Base-by-base conservation (phyloP, 2,797 vertebrate species). In the Scolopax rusticola region DNA sequence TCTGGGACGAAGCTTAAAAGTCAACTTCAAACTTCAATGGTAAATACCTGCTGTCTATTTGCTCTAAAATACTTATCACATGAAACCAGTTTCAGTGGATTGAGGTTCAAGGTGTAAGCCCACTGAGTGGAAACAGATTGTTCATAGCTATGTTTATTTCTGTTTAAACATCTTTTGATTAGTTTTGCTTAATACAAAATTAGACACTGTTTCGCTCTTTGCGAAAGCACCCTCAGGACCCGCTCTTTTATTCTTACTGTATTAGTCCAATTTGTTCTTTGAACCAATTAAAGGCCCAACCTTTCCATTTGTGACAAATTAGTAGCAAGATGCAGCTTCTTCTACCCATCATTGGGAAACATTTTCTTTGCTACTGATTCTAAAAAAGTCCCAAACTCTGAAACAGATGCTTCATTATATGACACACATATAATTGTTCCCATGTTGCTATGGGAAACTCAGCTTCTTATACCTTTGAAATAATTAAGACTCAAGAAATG, bases 141-240 rank as follows among this genome's bases (percentile, higher is more conserved):
- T 54, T 84, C 86, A 74, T n/a, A 74, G 56, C 64, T 87, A 74
- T 79, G 40, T 79, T 92, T 84, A 74, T 77, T 94, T 92, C 45
- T 92, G 27, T 75, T 94, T 84, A 83, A 96, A 73, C 2, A n/a
- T 68, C 57, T 92, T 95, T 84, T 95, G 88, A 90, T 96, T 95
- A 91, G 68, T 93, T 95, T 80, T 87, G 36, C 80, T 84, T 93
- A 93, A 85, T 76, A 70, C 11, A 87, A 76, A 96, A 82, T 59
- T 68, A 86, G 59, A 81, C 43, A 59, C 43, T 50, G 56, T 13
- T 60, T 41, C 74, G 20, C 73, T 95, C 57, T 93, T 88, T 94
- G 65, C 0, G 2, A 73, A 41, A 77, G 32, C 53, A 71, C 79
- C 65, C 73, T 50, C 30, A 89, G 69, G 84, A 87, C 53, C 15